phyloP scores from a whole-genome alignment of 2,888 invertebrate genomes.

The Tuberolachnus salignus region DNA sequence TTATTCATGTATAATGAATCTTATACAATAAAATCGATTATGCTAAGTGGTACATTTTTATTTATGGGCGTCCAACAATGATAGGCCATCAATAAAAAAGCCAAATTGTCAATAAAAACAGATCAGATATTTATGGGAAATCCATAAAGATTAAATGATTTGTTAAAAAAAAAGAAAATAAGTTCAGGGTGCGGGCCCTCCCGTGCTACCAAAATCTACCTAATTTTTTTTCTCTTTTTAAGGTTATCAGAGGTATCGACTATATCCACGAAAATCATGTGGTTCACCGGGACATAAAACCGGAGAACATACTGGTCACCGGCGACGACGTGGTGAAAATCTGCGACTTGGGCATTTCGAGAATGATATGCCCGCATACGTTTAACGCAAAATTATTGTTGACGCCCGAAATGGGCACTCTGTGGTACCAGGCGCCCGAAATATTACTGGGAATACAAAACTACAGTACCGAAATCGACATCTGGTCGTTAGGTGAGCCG shows the following conservation, averaged over 20 bases:
- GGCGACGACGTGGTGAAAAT: constrained; percentile 81
- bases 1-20: too few species aligned
- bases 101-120: too few species aligned
- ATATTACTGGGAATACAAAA: constrained; percentile 77
- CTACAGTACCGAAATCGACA: constrained; percentile 63
- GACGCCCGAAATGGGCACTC: constrained; percentile 88
- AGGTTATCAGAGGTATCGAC: constrained; percentile 74
- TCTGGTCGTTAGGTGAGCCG: constrained; percentile 23
- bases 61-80: too few species aligned
- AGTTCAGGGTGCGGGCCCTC: too few species aligned
- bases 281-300: constrained; percentile 87
- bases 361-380: constrained; percentile 68
- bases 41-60: too few species aligned
- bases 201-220: too few species aligned
- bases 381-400: constrained; percentile 72
- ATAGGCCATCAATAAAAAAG: too few species aligned
- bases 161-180: too few species aligned
- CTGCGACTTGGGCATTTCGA: constrained; percentile 90
- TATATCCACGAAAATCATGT: constrained; percentile 86
- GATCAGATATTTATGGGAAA: too few species aligned
- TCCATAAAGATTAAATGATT: not conserved
- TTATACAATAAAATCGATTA: too few species aligned
- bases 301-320: constrained; percentile 85
- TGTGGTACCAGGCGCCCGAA: constrained; percentile 89
- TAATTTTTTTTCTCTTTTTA: not conserved